These are phyloP conservation scores for Tetheella fluctuosa DNA, from an alignment of 2,888 invertebrate species.

Conservation along the genomic window DNA sequence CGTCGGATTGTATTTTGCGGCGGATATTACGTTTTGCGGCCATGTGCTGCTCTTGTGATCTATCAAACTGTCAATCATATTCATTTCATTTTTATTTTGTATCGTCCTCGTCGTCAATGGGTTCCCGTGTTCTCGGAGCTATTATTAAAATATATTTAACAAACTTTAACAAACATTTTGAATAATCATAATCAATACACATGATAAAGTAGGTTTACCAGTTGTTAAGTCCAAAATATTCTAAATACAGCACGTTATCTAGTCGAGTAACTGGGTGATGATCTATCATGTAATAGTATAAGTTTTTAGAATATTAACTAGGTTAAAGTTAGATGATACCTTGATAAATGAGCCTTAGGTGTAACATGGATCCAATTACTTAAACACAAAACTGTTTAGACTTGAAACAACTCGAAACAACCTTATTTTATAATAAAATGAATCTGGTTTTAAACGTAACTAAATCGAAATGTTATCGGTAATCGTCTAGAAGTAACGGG, in stretches of 20 bases:
- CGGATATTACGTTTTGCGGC: conserved; percentile 50
- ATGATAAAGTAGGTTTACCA: no score
- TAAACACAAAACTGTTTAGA: background rate
- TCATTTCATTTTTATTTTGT: conserved; percentile 19
- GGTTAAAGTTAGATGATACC: no score
- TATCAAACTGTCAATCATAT: conserved; percentile 13
- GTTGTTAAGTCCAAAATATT: no score
- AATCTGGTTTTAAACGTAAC: background rate
- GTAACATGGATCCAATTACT: no score
- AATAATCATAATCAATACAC: no score
- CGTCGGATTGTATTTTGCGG: conserved; percentile 35
- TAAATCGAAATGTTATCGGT: background rate
- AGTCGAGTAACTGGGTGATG: no score
- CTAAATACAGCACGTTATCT: no score
- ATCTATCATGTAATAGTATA: no score
- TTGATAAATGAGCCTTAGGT: no score
- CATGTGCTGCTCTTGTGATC: conserved; percentile 24
- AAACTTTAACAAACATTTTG: no score
- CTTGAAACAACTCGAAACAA: background rate
- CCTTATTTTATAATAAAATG: background rate
- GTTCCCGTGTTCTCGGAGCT: background rate
- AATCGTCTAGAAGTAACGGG: background rate
- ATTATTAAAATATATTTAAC: background rate
- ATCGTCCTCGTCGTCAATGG: background rate
- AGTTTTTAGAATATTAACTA: no score